Base-by-base conservation (phyloP, 2,113 vertebrate species). In the Urocolius indicus region DNA sequence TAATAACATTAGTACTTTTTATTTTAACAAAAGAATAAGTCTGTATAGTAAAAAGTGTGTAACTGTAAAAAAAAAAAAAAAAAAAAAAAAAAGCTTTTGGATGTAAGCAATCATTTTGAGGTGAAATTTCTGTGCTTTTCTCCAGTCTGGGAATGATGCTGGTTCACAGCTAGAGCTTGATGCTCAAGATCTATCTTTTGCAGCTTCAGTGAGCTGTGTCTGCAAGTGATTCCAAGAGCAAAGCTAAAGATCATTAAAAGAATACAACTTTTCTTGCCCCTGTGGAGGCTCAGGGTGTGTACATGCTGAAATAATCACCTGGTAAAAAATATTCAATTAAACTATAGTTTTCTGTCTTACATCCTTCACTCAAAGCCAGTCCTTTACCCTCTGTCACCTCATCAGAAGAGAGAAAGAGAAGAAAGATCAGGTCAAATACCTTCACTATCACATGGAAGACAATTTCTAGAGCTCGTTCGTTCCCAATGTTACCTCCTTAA, bases 291-390 rank as follows among this genome's bases (percentile, higher is more conserved):
- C 12, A 4, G 67, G 67, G 71, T 87, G 79, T 43, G 59, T 74
- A 54, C 46, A 80, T 59, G 59, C 72, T 93, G 90, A 93, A 92
- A 93, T 77, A 85, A 95, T 92, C 88, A 95, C 80, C 55, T 86
- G 46, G 63, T 92, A 79, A 92, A 93, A 92, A 90, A 84, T 36
- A 85, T 36, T 76, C 78, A 75, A 62, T 74, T 88, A 71, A 83
- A 80, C 24, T 74, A 18, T 9, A 30, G n/a, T 66, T 90, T 92
- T 88, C 85, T 90, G 82, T 65, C 78, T 86, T 62, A 66, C 30
- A 82, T 78, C 72, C 68, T 75, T 75, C 54, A 10, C 48, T 82
- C 58, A 26, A 30, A 84, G 61, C 20, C 77, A 83, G 84, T 78
- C 48, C 38, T 51, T 85, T 52, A 75, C 27, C 18, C 26, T 41